Conservation (phyloP, 2,888 invertebrate species). For the Apamea crenata region DNA sequence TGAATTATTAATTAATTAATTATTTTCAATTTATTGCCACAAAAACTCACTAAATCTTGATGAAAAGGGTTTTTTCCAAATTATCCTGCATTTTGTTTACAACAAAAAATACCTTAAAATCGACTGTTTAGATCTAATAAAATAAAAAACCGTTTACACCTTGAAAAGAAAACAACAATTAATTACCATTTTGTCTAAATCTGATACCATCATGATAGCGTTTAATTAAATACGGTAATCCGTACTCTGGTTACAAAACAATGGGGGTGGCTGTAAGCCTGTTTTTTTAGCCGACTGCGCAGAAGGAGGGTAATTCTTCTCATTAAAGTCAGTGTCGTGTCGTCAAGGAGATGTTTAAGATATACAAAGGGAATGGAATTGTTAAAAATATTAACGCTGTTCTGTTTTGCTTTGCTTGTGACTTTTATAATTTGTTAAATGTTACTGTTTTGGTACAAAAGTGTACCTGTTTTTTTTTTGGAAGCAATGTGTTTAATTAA, state of each 20-base stretch:
- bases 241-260: constrained; percentile 70
- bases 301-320: constrained; percentile 34
- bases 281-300: constrained; percentile 24
- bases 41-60: not conserved
- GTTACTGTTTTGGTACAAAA: not conserved
- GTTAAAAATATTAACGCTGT: constrained; percentile 17
- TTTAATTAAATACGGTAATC: constrained; percentile 72
- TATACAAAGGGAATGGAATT: constrained; percentile 15
- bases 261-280: constrained; percentile 38
- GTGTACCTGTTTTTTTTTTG: not conserved
- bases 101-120: not conserved
- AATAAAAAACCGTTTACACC: constrained; percentile 30
- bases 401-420: not conserved
- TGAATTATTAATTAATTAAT: too few relatives aligned
- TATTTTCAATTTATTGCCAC: too few relatives aligned
- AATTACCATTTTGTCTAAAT: constrained; percentile 58
- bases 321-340: constrained; percentile 59
- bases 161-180: constrained; percentile 51
- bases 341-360: constrained; percentile 39
- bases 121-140: constrained; percentile 12
- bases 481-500: not conserved
- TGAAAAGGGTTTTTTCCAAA: not conserved
- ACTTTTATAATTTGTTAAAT: not conserved
- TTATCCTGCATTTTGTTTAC: not conserved
- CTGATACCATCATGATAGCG: constrained; percentile 66